Evolutionary conservation across 2,113 vertebrate genomes (phyloP).

Genomic region (Dasyurus viverrinus): DNA sequence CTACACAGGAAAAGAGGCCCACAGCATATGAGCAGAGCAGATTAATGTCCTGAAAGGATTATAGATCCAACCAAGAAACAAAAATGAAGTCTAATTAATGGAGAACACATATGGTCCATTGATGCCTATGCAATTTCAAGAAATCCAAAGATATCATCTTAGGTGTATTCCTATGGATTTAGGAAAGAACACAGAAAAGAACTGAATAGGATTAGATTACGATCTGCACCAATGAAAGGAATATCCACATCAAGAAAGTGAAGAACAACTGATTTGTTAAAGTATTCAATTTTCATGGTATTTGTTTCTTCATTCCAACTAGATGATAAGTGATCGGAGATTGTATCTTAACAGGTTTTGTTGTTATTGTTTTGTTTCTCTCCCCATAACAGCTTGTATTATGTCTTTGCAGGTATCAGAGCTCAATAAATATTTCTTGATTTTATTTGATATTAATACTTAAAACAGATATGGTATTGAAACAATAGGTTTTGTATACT

Average conservation of each 20-base stretch:
- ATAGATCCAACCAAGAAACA: neutral
- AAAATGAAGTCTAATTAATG: neutral
- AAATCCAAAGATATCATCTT: neutral
- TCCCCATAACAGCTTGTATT: neutral
- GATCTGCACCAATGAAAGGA: neutral
- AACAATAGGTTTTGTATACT: neutral
- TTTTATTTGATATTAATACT: neutral
- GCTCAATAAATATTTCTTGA: neutral
- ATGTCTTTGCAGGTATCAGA: accelerated
- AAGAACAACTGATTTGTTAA: neutral
- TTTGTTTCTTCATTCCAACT: neutral
- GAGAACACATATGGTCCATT: neutral
- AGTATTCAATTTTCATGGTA: neutral
- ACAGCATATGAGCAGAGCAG: neutral
- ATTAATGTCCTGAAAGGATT: neutral
- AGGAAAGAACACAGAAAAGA: neutral
- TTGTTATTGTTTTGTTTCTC: neutral
- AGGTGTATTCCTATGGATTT: neutral
- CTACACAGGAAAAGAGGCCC: neutral
- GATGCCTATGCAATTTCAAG: neutral
- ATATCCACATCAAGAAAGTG: neutral
- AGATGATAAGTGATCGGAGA: neutral
- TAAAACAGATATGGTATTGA: neutral
- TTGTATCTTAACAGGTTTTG: neutral
- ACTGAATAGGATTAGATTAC: neutral